These are phyloP conservation scores for Musca domestica DNA, from an alignment of 1,140 invertebrate genomes.

Conservation along the genomic window DNA sequence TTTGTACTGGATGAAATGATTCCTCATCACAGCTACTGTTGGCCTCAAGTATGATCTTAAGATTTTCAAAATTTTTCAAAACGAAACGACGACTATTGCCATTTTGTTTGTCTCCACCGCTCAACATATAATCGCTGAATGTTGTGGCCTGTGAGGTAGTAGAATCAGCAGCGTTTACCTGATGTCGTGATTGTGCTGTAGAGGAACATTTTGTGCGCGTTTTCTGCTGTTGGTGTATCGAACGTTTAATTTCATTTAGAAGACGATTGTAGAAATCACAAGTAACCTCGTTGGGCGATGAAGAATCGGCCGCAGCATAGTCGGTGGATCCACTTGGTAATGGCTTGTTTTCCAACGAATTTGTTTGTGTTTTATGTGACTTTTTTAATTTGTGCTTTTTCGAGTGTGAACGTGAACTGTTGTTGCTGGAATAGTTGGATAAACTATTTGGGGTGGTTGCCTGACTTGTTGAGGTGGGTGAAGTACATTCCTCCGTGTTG, in stretches of 20 bases:
- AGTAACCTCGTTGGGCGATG: conserved; percentile 35
- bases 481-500: conserved; percentile 12
- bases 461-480: conserved; percentile 28
- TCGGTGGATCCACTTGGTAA: neutral
- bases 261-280: conserved; percentile 52
- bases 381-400: conserved; percentile 30
- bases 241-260: conserved; percentile 50
- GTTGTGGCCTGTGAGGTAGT: neutral
- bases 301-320: neutral
- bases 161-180: neutral
- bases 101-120: conserved; percentile 31
- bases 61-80: conserved; percentile 50
- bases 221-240: conserved; percentile 28
- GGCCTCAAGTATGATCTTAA: conserved; percentile 44
- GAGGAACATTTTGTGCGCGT: neutral
- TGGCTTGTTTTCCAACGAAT: conserved; percentile 20
- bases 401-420: conserved; percentile 46
- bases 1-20: conserved; percentile 55
- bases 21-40: conserved; percentile 42
- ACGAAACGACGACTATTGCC: conserved; percentile 41
- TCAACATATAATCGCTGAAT: neutral
- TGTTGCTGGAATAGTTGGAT: conserved; percentile 45
- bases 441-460: conserved; percentile 33
- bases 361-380: conserved; percentile 16
- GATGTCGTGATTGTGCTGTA: neutral